phyloP scores from a whole-genome alignment of 1,140 invertebrate genomes.

The Lucilia cuprina region DNA sequence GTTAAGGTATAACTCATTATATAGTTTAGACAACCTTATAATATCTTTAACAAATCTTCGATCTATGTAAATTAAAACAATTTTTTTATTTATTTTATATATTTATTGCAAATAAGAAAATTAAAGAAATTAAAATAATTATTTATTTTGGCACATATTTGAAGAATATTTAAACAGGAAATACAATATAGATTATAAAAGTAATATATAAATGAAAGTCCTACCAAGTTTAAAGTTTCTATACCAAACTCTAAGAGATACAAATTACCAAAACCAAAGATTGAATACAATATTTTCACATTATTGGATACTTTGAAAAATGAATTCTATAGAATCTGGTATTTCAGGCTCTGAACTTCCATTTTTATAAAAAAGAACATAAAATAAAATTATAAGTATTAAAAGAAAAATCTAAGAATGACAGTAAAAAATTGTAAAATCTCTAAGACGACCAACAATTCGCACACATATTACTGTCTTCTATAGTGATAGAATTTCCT shows the following conservation, averaged over 20 bases:
- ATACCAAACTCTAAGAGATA: neutral
- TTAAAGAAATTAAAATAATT: neutral
- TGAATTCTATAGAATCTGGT: no score
- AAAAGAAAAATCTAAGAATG: neutral
- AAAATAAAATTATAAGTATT: neutral
- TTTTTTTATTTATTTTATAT: no score
- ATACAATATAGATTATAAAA: neutral
- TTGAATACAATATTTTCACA: no score
- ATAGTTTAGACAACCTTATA: no score
- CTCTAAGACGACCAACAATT: neutral
- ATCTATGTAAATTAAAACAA: no score
- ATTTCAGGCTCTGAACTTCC: neutral
- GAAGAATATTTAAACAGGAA: neutral
- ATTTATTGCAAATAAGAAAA: constrained; percentile 20
- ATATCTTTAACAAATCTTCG: no score
- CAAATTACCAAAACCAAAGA: no score
- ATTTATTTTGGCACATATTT: constrained; percentile 28
- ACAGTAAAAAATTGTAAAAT: neutral
- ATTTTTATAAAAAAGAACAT: neutral
- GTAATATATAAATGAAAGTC: neutral
- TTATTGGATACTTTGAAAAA: no score
- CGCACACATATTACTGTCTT: neutral
- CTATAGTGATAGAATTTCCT: neutral
- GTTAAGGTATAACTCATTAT: no score
- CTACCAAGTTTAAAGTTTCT: neutral